Percentiles rank a stretch among this genome's conserved stretches.
Evolutionary conservation across 2,888 invertebrate genomes (phyloP).

Genomic region (Euzophera pinguis): DNA sequence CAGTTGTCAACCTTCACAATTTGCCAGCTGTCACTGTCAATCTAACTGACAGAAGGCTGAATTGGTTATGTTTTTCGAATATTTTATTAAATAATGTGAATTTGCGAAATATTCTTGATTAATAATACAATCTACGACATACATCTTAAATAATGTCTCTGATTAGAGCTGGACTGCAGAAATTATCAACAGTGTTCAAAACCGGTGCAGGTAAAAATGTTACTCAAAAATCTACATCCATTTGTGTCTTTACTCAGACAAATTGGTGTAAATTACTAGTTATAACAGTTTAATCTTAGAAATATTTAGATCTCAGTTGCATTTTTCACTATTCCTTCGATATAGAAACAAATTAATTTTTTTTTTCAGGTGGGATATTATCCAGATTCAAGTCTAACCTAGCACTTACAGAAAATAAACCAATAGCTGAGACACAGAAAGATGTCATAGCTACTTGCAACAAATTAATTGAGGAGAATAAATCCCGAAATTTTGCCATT

Average conservation of each 20-base stretch:
- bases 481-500: constrained; percentile 88
- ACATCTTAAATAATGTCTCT: constrained; percentile 15
- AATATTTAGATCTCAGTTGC: no score
- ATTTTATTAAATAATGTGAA: background rate
- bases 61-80: background rate
- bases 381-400: constrained; percentile 56
- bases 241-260: background rate
- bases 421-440: constrained; percentile 45
- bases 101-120: background rate
- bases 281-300: no score
- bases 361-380: constrained; percentile 53
- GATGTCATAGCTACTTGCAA: constrained; percentile 83
- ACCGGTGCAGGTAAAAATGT: constrained; percentile 16
- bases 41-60: background rate
- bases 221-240: background rate
- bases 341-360: background rate
- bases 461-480: constrained; percentile 75
- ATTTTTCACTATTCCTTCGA: no score
- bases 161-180: constrained; percentile 22
- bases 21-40: background rate
- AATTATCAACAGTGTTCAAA: constrained; percentile 15
- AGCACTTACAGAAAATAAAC: constrained; percentile 40
- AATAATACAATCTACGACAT: background rate
- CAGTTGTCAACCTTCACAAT: no score
- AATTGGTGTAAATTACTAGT: no score